Conservation (phyloP, 2,888 invertebrate species). For the Therioaphis trifolii region DNA sequence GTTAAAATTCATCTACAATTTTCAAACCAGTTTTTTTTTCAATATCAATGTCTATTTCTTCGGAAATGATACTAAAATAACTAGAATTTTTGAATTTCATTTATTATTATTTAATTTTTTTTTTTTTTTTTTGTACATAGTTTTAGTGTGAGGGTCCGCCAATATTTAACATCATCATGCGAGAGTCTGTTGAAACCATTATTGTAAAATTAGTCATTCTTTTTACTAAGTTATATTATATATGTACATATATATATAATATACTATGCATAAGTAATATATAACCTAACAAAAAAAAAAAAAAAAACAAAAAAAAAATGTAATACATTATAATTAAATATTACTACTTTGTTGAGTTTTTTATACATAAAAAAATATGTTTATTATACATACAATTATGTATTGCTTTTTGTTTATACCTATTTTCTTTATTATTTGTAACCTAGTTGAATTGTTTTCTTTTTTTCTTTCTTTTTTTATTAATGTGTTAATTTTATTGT, state of each 20-base stretch:
- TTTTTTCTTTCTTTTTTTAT: conserved; percentile 47
- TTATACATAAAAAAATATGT: conserved; percentile 61
- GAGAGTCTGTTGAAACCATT: conserved; percentile 55
- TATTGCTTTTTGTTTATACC: conserved; percentile 62
- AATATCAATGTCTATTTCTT: conserved; percentile 28
- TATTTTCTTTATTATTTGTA: conserved; percentile 59
- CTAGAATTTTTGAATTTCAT: conserved; percentile 11
- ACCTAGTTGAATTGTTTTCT: conserved; percentile 60
- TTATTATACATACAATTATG: conserved; percentile 61
- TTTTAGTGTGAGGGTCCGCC: conserved; percentile 56
- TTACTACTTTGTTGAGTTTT: conserved; percentile 63
- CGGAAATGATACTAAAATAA: not conserved
- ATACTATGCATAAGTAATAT: conserved; percentile 55
- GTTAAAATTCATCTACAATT: conserved; percentile 45
- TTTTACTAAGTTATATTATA: conserved; percentile 51
- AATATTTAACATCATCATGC: conserved; percentile 49
- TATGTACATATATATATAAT: conserved; percentile 23
- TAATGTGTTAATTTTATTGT: conserved; percentile 58
- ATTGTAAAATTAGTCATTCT: conserved; percentile 59
- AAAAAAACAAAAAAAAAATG: conserved; percentile 55
- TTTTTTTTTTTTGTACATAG: conserved; percentile 55
- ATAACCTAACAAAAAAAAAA: conserved; percentile 56
- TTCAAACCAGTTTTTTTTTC: conserved; percentile 15
- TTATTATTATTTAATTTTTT: conserved; percentile 45
- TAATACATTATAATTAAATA: conserved; percentile 61